phyloP scores from a whole-genome alignment of 1,140 invertebrate species.

The Zelostemma sp. region DNA sequence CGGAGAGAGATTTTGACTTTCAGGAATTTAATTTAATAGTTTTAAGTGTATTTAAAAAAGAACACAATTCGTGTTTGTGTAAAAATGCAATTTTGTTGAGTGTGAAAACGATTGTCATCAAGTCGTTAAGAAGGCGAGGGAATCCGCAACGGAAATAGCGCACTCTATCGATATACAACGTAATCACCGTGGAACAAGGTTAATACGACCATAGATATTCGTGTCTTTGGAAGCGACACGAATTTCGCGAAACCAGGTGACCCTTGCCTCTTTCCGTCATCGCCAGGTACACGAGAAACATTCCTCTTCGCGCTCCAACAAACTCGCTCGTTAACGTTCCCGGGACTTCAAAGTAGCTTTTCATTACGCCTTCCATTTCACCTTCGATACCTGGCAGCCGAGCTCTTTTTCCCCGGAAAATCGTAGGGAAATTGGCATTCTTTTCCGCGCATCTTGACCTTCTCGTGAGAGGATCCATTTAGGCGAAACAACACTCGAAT shows the following conservation, averaged over 20 bases:
- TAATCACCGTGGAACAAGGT: constrained; percentile 25
- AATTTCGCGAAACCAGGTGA: constrained; percentile 21
- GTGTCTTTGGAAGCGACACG: constrained; percentile 14
- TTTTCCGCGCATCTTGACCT: neutral
- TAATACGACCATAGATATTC: constrained; percentile 27
- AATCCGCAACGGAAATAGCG: constrained; percentile 27
- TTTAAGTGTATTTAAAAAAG: too few species aligned
- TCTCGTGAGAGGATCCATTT: neutral
- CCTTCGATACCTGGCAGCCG: neutral
- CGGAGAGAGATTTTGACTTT: too few species aligned
- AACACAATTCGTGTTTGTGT: too few species aligned
- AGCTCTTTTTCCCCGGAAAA: too few species aligned
- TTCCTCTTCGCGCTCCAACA: neutral
- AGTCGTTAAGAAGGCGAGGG: constrained; percentile 2
- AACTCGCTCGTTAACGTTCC: neutral
- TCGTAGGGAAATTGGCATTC: neutral
- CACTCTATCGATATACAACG: constrained; percentile 15
- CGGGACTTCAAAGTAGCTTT: neutral
- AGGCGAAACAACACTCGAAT: constrained; percentile 2
- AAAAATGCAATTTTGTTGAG: neutral
- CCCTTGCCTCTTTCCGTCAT: neutral
- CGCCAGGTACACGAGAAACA: neutral
- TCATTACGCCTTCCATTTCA: too few species aligned
- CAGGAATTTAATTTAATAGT: too few species aligned
- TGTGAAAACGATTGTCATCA: constrained; percentile 1